A percentile compares a stretch with the other conserved stretches of the same genome.
phyloP scores from a whole-genome alignment of 64 coral and sea anemone species.

The Stichodactyla mertensii region DNA sequence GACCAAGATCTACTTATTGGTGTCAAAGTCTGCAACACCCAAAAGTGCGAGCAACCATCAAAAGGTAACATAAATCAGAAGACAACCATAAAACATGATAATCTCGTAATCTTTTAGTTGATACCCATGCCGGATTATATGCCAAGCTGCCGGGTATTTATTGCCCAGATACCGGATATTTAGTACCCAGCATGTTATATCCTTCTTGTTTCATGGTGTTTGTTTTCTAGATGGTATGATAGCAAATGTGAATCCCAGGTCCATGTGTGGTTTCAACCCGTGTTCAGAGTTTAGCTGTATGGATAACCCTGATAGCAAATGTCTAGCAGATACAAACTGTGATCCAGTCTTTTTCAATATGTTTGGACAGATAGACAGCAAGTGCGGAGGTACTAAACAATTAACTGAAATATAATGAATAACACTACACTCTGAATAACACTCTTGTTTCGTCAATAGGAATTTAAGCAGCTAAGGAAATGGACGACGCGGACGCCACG shows the following conservation, averaged over 20 bases:
- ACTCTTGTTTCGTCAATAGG: too few relatives aligned
- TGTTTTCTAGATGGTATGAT: slow-evolving; percentile 10
- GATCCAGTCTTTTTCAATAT: slow-evolving; percentile 41
- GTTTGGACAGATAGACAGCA: neutral
- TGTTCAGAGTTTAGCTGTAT: slow-evolving; percentile 52
- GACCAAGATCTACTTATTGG: slow-evolving; percentile 23
- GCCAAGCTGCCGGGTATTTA: too few relatives aligned
- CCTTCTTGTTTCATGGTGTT: neutral
- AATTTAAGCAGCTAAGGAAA: too few relatives aligned
- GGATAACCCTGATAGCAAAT: slow-evolving; percentile 14
- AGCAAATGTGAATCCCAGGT: slow-evolving; percentile 11
- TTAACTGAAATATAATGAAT: too few relatives aligned
- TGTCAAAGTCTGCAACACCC: slow-evolving; percentile 25
- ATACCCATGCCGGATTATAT: too few relatives aligned
- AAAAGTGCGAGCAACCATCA: neutral
- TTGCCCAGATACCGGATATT: too few relatives aligned
- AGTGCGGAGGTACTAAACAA: slow-evolving; percentile 29
- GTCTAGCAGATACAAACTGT: slow-evolving; percentile 34
- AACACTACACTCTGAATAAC: too few relatives aligned
- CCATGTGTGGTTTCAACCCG: slow-evolving; percentile 40
- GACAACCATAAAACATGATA: too few relatives aligned
- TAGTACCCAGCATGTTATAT: neutral
- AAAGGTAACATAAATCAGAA: neutral
- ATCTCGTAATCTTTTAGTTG: too few relatives aligned
- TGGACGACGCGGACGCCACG: too few relatives aligned